phyloP scores from a whole-genome alignment of 2,113 vertebrate genomes.

The Gambusia affinis region DNA sequence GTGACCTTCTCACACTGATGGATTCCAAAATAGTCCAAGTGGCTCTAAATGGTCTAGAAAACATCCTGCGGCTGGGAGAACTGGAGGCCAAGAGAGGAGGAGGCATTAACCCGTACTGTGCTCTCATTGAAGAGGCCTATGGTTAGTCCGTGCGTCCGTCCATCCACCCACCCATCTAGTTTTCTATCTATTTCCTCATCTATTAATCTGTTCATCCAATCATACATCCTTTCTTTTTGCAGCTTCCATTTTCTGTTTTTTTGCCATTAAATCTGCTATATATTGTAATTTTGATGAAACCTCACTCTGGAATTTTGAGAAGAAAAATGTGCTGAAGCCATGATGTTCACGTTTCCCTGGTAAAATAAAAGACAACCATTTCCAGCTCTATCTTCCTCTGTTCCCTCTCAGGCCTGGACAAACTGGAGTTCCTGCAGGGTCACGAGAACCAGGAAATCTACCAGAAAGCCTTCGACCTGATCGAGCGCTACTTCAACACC shows the following conservation, averaged over 20 bases:
- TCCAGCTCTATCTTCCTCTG: neutral
- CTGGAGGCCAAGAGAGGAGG: slow-evolving; percentile 92
- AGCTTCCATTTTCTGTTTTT: no score
- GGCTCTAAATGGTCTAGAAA: slow-evolving; percentile 94
- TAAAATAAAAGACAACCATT: neutral
- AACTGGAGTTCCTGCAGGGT: slow-evolving; percentile 96
- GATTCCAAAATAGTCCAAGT: slow-evolving; percentile 98
- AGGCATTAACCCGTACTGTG: slow-evolving; percentile 97
- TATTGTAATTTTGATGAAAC: no score
- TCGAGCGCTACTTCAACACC: slow-evolving; percentile 96
- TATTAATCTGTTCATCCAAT: neutral
- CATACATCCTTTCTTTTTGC: no score
- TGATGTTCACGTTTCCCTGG: neutral
- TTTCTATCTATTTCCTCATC: no score
- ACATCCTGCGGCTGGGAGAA: slow-evolving; percentile 94
- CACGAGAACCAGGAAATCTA: slow-evolving; percentile 99
- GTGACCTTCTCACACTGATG: slow-evolving; percentile 97
- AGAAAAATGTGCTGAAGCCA: neutral
- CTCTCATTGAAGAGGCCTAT: slow-evolving; percentile 95
- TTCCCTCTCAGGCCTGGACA: slow-evolving; percentile 88
- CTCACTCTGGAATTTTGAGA: neutral
- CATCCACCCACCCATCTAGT: no score
- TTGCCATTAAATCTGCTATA: no score
- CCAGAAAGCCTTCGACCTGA: slow-evolving; percentile 97
- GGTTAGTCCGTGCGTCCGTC: slow-evolving; percentile 76